These are phyloP conservation scores for Origma solitaria DNA, from an alignment of 2,113 vertebrate species.

Conservation along the genomic window DNA sequence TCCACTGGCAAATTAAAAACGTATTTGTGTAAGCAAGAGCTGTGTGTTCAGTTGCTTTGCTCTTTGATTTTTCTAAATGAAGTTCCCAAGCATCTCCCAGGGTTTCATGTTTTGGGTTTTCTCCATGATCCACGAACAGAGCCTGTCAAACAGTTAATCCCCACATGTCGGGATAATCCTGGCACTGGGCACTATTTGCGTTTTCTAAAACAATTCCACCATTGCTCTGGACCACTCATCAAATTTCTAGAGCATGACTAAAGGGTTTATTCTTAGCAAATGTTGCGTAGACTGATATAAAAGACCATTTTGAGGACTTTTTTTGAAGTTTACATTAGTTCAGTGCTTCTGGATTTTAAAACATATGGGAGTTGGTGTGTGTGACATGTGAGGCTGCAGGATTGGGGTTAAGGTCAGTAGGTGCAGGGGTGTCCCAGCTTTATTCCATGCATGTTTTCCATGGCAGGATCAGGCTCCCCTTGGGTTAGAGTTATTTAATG, in stretches of 20 bases:
- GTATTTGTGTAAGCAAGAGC: background rate
- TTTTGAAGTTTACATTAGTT: background rate
- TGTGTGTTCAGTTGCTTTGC: background rate
- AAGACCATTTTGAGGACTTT: background rate
- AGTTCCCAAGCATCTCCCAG: background rate
- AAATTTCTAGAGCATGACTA: conserved; percentile 28
- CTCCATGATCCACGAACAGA: accelerated
- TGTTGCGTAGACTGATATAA: background rate
- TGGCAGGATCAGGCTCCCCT: background rate
- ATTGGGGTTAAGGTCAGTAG: background rate
- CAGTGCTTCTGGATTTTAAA: background rate
- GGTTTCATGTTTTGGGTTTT: background rate
- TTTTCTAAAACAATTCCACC: conserved; percentile 10
- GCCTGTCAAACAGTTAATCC: background rate
- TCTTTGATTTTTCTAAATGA: background rate
- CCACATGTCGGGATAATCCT: background rate
- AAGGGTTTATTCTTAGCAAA: conserved; percentile 38
- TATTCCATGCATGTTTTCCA: background rate
- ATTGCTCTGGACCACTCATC: conserved; percentile 30
- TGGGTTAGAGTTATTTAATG: background rate
- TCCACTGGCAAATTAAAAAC: background rate
- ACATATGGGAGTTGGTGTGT: accelerated
- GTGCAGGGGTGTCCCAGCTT: background rate
- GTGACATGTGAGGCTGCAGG: background rate
- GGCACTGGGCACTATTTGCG: background rate